phyloP scores from a whole-genome alignment of 2,797 vertebrate genomes.

The Falco novaeseelandiae region DNA sequence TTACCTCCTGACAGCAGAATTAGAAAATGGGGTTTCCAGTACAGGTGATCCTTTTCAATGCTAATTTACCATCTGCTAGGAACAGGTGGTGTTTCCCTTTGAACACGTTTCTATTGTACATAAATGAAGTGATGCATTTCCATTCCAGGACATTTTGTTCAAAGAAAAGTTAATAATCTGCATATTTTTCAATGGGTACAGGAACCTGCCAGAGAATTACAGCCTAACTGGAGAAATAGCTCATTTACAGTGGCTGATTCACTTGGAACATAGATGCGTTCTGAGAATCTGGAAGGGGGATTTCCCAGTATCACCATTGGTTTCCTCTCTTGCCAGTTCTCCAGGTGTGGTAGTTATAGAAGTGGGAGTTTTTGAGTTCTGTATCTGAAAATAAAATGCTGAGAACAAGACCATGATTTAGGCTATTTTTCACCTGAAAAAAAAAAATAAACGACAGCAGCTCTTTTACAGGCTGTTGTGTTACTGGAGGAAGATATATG shows the following conservation, averaged over 20 bases:
- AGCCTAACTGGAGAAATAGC: background rate
- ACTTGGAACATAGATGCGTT: background rate
- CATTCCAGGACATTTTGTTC: slow-evolving; percentile 25
- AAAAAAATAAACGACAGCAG: background rate
- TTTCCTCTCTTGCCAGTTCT: background rate
- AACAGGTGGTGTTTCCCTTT: slow-evolving; percentile 66
- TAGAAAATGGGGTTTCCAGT: slow-evolving; percentile 21
- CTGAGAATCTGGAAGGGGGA: background rate
- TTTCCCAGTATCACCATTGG: background rate
- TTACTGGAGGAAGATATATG: background rate
- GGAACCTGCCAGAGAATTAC: background rate
- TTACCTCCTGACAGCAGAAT: slow-evolving; percentile 27
- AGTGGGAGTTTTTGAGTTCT: background rate
- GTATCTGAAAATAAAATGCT: background rate
- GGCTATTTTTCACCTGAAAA: background rate
- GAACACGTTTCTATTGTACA: slow-evolving; percentile 21
- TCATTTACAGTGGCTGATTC: background rate
- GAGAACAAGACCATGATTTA: background rate
- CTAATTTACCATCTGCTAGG: slow-evolving; percentile 63
- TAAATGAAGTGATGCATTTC: slow-evolving; percentile 31
- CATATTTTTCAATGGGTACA: background rate
- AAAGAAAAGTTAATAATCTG: slow-evolving; percentile 34
- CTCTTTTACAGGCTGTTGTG: background rate
- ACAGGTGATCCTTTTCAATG: slow-evolving; percentile 49
- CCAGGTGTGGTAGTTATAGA: background rate